Evolutionary conservation across 2,113 vertebrate species (phyloP).

Genomic region (Falco punctatus): DNA sequence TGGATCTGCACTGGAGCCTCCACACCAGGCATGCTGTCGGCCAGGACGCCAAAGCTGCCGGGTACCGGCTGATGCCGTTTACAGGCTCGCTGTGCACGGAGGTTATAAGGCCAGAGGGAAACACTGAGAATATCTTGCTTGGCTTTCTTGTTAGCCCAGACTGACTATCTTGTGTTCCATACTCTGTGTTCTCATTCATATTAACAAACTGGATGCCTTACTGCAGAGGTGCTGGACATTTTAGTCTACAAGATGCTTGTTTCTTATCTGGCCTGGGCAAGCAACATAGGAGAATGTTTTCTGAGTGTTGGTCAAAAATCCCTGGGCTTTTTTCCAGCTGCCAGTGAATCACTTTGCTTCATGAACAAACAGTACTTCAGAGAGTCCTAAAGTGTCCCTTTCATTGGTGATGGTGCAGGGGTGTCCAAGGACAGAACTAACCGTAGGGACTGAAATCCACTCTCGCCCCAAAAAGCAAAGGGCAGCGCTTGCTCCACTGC

Average conservation of each 20-base stretch:
- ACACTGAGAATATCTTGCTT: background rate
- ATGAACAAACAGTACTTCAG: background rate
- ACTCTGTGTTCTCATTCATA: background rate
- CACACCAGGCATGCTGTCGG: background rate
- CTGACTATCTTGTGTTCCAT: background rate
- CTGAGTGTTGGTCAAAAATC: background rate
- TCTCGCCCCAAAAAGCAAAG: background rate
- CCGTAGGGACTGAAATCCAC: background rate
- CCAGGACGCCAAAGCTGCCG: background rate
- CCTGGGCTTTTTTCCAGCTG: background rate
- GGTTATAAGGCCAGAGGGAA: background rate
- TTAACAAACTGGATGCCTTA: background rate
- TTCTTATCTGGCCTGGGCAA: background rate
- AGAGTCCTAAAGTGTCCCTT: background rate
- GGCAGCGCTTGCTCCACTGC: background rate
- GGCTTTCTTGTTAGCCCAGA: background rate
- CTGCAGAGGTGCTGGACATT: background rate
- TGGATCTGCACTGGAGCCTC: background rate
- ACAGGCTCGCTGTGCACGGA: rapidly evolving
- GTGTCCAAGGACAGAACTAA: background rate
- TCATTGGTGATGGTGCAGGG: background rate
- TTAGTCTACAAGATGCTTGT: background rate
- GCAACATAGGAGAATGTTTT: background rate
- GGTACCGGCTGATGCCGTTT: background rate
- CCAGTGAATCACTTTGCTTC: background rate